A percentile compares a stretch with the other conserved stretches of the same genome.
Conservation (phyloP, 2,797 vertebrate species). For the Lemur catta region DNA sequence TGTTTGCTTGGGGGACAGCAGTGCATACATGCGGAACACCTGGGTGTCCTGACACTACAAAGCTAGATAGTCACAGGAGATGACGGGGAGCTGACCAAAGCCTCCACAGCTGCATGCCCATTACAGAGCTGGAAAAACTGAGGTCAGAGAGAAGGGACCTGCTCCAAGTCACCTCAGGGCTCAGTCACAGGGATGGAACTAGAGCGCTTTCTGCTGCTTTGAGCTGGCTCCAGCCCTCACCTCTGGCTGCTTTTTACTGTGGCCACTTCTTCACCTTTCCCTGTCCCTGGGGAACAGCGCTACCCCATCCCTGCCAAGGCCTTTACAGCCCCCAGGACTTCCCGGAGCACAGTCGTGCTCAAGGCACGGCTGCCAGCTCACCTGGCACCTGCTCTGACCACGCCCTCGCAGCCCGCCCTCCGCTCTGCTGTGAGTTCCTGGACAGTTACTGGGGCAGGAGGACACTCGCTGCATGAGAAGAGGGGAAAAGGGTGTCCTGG, state of each 20-base stretch:
- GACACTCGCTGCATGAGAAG: neutral
- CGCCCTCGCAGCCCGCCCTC: too few species aligned
- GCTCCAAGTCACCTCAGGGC: neutral
- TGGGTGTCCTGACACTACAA: neutral
- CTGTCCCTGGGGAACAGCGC: neutral
- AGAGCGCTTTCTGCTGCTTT: accelerated
- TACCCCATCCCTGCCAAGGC: neutral
- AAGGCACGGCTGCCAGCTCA: accelerated
- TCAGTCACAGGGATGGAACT: accelerated
- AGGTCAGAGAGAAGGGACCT: neutral
- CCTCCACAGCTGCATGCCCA: neutral
- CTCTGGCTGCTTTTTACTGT: neutral
- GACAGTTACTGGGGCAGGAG: too few species aligned
- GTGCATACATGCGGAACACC: neutral
- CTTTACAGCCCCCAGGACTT: neutral
- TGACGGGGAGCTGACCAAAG: neutral
- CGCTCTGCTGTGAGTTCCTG: neutral
- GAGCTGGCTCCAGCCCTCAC: neutral
- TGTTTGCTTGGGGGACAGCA: accelerated
- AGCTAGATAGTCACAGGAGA: neutral
- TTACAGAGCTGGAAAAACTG: neutral
- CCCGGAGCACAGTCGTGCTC: neutral
- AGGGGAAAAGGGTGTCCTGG: neutral
- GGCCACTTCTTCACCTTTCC: neutral
- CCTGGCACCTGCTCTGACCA: too few species aligned